phyloP scores from a whole-genome alignment of 2,797 vertebrate species.

The Iguana delicatissima region DNA sequence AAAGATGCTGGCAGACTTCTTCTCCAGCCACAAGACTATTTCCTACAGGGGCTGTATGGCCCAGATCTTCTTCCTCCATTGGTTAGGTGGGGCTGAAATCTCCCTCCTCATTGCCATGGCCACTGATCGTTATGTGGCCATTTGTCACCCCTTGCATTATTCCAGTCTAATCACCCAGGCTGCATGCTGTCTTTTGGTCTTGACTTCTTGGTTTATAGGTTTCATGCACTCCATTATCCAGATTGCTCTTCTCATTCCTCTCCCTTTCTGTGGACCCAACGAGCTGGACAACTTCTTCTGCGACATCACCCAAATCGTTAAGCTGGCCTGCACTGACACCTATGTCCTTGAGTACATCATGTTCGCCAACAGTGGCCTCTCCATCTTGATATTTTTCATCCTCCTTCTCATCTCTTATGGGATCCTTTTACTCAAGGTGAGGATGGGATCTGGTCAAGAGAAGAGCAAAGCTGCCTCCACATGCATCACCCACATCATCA shows the following conservation, averaged over 20 bases:
- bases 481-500: too few species aligned
- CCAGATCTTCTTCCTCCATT: constrained; percentile 72
- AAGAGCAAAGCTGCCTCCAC: too few species aligned
- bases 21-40: constrained; percentile 62
- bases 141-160: constrained; percentile 68
- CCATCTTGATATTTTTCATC: constrained; percentile 63
- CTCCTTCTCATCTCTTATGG: constrained; percentile 64
- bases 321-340: constrained; percentile 65
- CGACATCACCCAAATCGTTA: constrained; percentile 68
- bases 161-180: constrained; percentile 48
- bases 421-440: constrained; percentile 60
- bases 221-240: constrained; percentile 65
- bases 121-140: constrained; percentile 54
- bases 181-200: constrained; percentile 51
- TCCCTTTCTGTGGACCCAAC: constrained; percentile 70
- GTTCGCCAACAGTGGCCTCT: constrained; percentile 69
- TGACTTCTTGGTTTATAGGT: constrained; percentile 57
- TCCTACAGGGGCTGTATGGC: constrained; percentile 61
- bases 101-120: constrained; percentile 62
- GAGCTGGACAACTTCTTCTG: constrained; percentile 70
- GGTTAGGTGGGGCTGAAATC: constrained; percentile 63
- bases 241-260: constrained; percentile 43
- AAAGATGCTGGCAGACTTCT: constrained; percentile 70
- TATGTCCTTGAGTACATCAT: constrained; percentile 62
- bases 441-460: constrained; percentile 4